phyloP scores from a whole-genome alignment of 64 coral and sea anemone species.

The Stylophora pistillata region DNA sequence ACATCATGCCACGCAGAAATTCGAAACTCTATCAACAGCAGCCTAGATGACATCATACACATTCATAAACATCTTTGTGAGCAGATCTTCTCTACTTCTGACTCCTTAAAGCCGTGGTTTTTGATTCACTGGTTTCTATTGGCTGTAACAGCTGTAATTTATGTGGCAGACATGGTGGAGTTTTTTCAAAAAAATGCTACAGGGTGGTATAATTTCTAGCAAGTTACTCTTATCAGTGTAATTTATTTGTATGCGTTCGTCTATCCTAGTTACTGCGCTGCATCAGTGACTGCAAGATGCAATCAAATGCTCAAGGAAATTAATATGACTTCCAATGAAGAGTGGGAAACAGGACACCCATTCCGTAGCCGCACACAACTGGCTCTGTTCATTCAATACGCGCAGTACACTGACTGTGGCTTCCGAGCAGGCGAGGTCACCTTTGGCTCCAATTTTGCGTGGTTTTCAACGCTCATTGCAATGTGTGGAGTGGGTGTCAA shows the following conservation, averaged over 20 bases:
- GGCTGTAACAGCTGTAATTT: slow-evolving; percentile 53
- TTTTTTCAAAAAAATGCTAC: slow-evolving; percentile 26
- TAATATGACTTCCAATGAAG: slow-evolving; percentile 68
- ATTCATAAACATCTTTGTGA: slow-evolving; percentile 59
- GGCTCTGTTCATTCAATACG: slow-evolving; percentile 71
- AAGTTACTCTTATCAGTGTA: background rate
- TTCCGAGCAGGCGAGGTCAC: slow-evolving; percentile 52
- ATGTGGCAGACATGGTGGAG: slow-evolving; percentile 44
- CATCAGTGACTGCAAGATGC: slow-evolving; percentile 62
- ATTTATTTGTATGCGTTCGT: slow-evolving; percentile 67
- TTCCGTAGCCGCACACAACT: slow-evolving; percentile 43
- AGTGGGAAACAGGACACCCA: slow-evolving; percentile 56
- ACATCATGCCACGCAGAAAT: slow-evolving; percentile 20
- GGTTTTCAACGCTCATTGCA: slow-evolving; percentile 75
- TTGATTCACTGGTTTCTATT: slow-evolving; percentile 67
- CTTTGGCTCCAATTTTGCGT: slow-evolving; percentile 75
- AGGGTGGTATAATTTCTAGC: background rate
- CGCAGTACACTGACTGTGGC: slow-evolving; percentile 57
- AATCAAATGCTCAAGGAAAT: slow-evolving; percentile 72
- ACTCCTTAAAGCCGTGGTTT: slow-evolving; percentile 64
- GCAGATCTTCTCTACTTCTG: slow-evolving; percentile 47
- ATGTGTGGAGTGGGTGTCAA: slow-evolving; percentile 57
- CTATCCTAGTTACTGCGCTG: slow-evolving; percentile 74
- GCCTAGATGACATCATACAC: slow-evolving; percentile 56
- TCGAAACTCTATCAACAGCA: background rate